Conservation (phyloP, 2,797 vertebrate genomes). For the Tiaroga cobitis region DNA sequence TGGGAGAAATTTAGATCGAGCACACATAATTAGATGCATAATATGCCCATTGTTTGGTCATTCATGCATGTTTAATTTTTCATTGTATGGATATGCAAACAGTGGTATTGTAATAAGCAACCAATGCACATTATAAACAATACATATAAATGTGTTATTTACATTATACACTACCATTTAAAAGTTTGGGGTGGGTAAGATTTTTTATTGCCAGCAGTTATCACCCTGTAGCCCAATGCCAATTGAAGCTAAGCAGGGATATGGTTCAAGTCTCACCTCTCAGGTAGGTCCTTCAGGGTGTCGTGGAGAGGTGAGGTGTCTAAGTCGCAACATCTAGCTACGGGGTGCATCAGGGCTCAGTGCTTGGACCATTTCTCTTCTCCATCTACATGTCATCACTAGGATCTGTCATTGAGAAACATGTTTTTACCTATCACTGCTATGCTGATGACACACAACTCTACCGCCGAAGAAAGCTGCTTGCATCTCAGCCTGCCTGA, state of each 20-base stretch:
- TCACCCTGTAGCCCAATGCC: not conserved
- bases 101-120: slow-evolving; percentile 9
- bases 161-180: not conserved
- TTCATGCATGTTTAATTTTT: not conserved
- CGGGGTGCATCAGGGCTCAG: too few relatives aligned
- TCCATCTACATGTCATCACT: too few relatives aligned
- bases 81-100: not conserved
- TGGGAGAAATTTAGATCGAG: not conserved
- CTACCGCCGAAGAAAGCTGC: too few relatives aligned
- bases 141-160: not conserved
- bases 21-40: slow-evolving; percentile 21
- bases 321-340: too few relatives aligned
- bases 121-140: not conserved
- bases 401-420: too few relatives aligned
- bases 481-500: too few relatives aligned
- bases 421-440: too few relatives aligned
- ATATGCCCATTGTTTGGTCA: not conserved
- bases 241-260: not conserved
- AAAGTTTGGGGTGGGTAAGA: not conserved
- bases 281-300: too few relatives aligned
- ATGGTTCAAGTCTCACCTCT: too few relatives aligned
- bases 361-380: too few relatives aligned
- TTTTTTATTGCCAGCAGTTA: not conserved
- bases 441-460: too few relatives aligned
- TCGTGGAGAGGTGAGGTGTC: too few relatives aligned